A percentile compares a stretch with the other conserved stretches of the same genome.
phyloP scores from a whole-genome alignment of 53 echinoderm and acorn worm species.

The Stichopus horrens region DNA sequence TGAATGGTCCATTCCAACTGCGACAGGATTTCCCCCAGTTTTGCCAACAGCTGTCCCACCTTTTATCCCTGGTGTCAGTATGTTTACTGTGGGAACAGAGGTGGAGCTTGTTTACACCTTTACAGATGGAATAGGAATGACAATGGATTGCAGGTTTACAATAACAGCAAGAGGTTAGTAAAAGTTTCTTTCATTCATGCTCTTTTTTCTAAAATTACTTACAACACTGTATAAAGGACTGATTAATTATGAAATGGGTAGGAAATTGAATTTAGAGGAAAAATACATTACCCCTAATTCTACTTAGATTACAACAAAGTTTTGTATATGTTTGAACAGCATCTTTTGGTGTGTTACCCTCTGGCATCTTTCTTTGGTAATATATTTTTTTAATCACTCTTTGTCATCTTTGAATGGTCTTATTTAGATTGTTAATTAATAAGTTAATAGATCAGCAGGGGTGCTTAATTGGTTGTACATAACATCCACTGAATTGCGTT shows the following conservation, averaged over 20 bases:
- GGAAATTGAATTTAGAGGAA: not conserved
- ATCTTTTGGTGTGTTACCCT: too few relatives aligned
- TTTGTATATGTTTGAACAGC: too few relatives aligned
- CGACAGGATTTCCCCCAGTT: conserved; percentile 19
- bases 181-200: not conserved
- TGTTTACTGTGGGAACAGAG: not conserved
- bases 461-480: too few relatives aligned
- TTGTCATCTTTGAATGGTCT: too few relatives aligned
- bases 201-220: not conserved
- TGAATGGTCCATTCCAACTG: conserved; percentile 29
- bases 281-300: too few relatives aligned
- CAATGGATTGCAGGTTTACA: conserved; percentile 5
- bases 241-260: not conserved
- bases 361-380: not conserved
- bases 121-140: conserved; percentile 30
- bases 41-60: not conserved
- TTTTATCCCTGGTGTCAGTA: not conserved
- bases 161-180: conserved; percentile 24
- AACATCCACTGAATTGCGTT: too few relatives aligned
- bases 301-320: too few relatives aligned
- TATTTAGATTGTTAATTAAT: too few relatives aligned
- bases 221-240: not conserved
- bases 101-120: conserved; percentile 20
- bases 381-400: too few relatives aligned
- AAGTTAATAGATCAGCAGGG: too few relatives aligned